Percentiles rank a stretch among this genome's conserved stretches.
Evolutionary conservation across 2,888 invertebrate genomes (phyloP).

Genomic region (Oscheius myriophilus): DNA sequence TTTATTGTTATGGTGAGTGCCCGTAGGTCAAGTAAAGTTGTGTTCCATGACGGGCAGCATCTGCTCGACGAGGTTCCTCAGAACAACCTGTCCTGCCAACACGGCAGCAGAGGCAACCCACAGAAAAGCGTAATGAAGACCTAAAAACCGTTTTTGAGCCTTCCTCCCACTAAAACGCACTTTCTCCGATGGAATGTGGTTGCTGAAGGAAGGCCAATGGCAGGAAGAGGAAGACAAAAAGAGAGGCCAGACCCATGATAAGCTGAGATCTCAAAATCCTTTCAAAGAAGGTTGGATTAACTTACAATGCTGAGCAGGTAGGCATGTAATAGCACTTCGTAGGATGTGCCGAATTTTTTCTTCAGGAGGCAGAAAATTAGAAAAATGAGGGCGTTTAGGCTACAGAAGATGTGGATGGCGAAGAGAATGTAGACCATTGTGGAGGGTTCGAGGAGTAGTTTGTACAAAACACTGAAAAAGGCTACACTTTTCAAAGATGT

Average conservation of each 20-base stretch:
- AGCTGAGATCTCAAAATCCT: slow-evolving; percentile 39
- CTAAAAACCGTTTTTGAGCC: slow-evolving; percentile 27
- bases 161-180: slow-evolving; percentile 30
- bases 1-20: no score
- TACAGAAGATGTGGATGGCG: slow-evolving; percentile 51
- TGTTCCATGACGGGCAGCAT: slow-evolving; percentile 56
- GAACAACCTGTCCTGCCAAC: slow-evolving; percentile 22
- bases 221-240: slow-evolving; percentile 53
- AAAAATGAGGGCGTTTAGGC: slow-evolving; percentile 40
- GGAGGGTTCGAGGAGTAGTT: slow-evolving; percentile 38
- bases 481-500: not conserved
- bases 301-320: slow-evolving; percentile 54
- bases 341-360: slow-evolving; percentile 52
- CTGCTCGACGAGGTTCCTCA: slow-evolving; percentile 43
- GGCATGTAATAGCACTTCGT: slow-evolving; percentile 54
- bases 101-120: slow-evolving; percentile 17
- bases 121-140: slow-evolving; percentile 25
- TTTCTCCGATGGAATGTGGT: slow-evolving; percentile 48
- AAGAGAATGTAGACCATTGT: slow-evolving; percentile 51
- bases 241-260: slow-evolving; percentile 51
- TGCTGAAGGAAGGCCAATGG: slow-evolving; percentile 55
- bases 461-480: slow-evolving; percentile 46
- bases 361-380: slow-evolving; percentile 44
- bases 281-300: no score
- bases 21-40: slow-evolving; percentile 2